These are phyloP conservation scores for Thecocarcelia acutangulata DNA, from an alignment of 2,888 invertebrate species.

Conservation along the genomic window DNA sequence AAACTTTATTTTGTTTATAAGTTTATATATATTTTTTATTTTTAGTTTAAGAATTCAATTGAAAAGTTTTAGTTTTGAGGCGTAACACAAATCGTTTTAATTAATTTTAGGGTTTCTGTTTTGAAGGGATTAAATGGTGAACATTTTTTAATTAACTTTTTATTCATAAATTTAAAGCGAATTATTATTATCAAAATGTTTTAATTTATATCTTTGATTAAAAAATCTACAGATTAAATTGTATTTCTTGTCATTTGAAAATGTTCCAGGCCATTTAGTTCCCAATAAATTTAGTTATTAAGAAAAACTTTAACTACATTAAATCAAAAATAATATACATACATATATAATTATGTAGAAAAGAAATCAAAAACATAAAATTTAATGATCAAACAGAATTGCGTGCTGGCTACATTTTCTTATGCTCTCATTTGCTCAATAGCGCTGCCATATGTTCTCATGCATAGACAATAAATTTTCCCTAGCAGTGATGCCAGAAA, in stretches of 20 bases:
- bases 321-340: constrained; percentile 60
- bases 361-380: too few species aligned
- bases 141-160: constrained; percentile 47
- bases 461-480: too few species aligned
- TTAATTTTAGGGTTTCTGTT: background rate
- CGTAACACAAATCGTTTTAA: background rate
- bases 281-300: constrained; percentile 81
- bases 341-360: too few species aligned
- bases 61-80: background rate
- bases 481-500: too few species aligned
- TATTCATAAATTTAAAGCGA: too few species aligned
- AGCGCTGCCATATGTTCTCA: too few species aligned
- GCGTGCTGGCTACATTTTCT: too few species aligned
- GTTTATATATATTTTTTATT: background rate
- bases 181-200: background rate
- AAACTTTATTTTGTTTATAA: background rate
- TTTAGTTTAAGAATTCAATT: background rate
- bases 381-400: background rate
- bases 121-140: constrained; percentile 65
- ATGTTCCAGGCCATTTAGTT: constrained; percentile 78
- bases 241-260: constrained; percentile 45
- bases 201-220: background rate
- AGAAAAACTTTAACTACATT: constrained; percentile 75
- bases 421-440: too few species aligned
- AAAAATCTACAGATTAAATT: too few species aligned